Evolutionary conservation across 1,140 invertebrate species (phyloP), one percentile per base, ranked within the genome.

Genomic region (Telenomus remus): DNA sequence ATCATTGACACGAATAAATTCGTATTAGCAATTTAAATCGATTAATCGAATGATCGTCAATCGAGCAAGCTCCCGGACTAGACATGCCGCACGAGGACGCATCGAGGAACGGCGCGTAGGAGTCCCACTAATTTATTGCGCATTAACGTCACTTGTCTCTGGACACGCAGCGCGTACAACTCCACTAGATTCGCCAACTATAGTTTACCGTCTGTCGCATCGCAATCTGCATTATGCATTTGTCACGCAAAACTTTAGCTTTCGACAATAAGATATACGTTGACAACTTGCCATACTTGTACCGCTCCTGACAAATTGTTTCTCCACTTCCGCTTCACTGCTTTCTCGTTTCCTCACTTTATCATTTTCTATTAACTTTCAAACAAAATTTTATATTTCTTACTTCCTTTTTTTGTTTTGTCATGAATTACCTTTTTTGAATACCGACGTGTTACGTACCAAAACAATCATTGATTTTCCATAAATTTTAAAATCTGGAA

Each of bases 131-230:
- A 87, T 87, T 86, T 85, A 87, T 85, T 82, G 83, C 82, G 76
- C 81, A 84, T 86, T 86, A 87, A 85, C 82, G 85, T 85, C 85
- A 86, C 84, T 85, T 82, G 81, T 81, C 72, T 80, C 81, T 81
- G 79, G 76, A 80, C 81, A 81, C 72, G 81, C 78, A 60, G 46
- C 55, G 61, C 59, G 57, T 63, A 61, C 59, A 49, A 50, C 49
- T 66, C 68, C 55, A 61, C 64, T 70, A 70, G 66, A 68, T 57
- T 64, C 63, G 13, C 55, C 16, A 54, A 63, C 72, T 54, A n/a
- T n/a, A 63, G 59, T 70, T 66, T 66, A 43, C 61, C 66, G 73
- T 74, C 65, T 64, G 69, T 79, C 73, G 65, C 65, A 61, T 65
- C 73, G 39, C 72, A 70, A 74, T 72, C 65, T 76, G 73, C 76